Percentiles rank a stretch among this genome's conserved stretches.
Evolutionary conservation across 1,140 invertebrate genomes (phyloP).

Genomic region (Brachionus angularis): DNA sequence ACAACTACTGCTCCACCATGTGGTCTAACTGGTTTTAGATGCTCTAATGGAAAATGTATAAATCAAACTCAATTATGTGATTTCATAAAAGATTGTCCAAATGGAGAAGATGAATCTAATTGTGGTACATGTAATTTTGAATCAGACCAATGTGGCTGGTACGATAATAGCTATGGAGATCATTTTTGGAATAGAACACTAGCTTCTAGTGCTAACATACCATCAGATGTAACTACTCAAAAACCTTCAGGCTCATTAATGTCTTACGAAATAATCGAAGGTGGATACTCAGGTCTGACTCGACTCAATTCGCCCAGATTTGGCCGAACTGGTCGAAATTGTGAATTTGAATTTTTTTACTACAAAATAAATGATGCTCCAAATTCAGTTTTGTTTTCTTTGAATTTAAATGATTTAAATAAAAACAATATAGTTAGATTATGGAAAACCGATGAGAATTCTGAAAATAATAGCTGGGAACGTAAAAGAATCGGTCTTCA

Average conservation of each 20-base stretch:
- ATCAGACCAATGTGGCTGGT: conserved; percentile 45
- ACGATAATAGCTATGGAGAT: conserved; percentile 44
- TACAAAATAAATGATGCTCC: conserved; percentile 67
- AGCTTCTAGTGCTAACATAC: conserved; percentile 45
- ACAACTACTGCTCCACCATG: conserved; percentile 49
- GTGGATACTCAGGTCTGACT: conserved; percentile 17
- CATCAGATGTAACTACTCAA: conserved; percentile 26
- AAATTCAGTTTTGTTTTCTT: neutral
- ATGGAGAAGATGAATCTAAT: conserved; percentile 51
- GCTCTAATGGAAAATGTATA: conserved; percentile 48
- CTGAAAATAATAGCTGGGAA: neutral
- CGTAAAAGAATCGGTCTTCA: conserved; percentile 31
- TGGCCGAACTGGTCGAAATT: conserved; percentile 24
- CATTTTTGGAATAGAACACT: conserved; percentile 49
- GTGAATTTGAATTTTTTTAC: conserved; percentile 62
- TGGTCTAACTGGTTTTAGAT: conserved; percentile 47
- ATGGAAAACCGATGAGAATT: conserved; percentile 15
- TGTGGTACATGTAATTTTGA: conserved; percentile 56
- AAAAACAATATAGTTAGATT: neutral
- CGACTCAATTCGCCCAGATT: conserved; percentile 41
- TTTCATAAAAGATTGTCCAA: conserved; percentile 50
- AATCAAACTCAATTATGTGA: conserved; percentile 49
- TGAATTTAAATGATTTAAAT: neutral
- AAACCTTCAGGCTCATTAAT: conserved; percentile 44
- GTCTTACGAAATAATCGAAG: conserved; percentile 42